Evolutionary conservation across 2,113 vertebrate species (phyloP).

Genomic region (Globicephala melas): DNA sequence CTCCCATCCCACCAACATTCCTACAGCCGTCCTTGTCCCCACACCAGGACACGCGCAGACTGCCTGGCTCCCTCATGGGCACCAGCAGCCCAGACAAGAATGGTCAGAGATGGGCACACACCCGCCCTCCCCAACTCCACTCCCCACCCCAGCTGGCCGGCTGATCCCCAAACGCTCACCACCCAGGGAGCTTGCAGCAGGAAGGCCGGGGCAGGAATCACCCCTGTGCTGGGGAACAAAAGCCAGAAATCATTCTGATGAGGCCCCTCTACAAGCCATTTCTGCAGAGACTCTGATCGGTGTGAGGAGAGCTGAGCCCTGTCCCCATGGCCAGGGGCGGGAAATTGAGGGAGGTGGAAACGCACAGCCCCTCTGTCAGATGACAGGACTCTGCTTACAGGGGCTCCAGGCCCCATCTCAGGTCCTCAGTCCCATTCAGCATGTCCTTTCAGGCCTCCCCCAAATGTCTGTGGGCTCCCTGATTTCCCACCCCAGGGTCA

Average conservation of each 20-base stretch:
- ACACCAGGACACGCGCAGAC: background rate
- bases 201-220: background rate
- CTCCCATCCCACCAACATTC: fast-evolving
- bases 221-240: background rate
- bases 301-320: background rate
- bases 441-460: background rate
- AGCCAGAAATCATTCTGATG: background rate
- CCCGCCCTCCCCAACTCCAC: background rate
- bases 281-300: background rate
- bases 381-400: background rate
- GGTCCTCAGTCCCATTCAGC: background rate
- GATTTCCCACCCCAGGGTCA: background rate
- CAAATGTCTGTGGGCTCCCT: background rate
- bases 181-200: background rate
- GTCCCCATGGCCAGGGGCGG: background rate
- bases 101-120: background rate
- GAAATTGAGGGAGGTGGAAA: background rate
- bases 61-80: background rate
- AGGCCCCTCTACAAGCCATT: background rate
- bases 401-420: background rate
- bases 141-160: background rate
- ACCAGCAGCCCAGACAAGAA: background rate
- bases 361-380: fast-evolving
- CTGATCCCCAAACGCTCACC: background rate
- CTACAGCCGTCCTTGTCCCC: background rate